Evolutionary conservation across 2,888 invertebrate genomes (phyloP), one percentile per base, ranked within the genome.

Genomic region (Phragmatobia fuliginosa): DNA sequence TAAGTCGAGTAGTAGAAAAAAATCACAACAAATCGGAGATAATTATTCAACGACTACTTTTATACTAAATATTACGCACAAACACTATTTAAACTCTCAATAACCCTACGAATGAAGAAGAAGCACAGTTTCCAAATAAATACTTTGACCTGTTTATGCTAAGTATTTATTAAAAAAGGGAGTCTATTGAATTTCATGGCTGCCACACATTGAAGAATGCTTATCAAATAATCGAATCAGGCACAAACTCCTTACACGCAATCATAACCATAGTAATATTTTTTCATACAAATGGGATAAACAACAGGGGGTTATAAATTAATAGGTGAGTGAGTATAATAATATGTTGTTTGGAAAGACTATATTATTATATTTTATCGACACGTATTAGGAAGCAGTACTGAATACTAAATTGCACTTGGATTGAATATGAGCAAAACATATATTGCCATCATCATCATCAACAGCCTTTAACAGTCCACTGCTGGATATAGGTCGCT

Each of bases 201-300:
- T 45, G 38, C 69, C 66, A 73, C 74, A 71, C 73, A 81, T 76
- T 45, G 70, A 58, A 70, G 66, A 76, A 62, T 52, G 75, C 68
- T 76, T 81, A 81, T 80, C 80, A 79, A 76, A 81, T 80, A 81
- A 80, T 81, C 69, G 81, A 80, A 80, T 81, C 80, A 58, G 71
- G 72, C 67, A 72, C 63, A 71, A 78, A 74, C 61, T 77, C 70
- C 72, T 65, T 72, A 75, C 79, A 81, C 76, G 81, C 79, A 76
- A 80, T 73, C 70, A 32, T 78, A 73, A 75, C 68, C 71, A 71
- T 74, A 59, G 68, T 65, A 78, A 75, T 78, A 69, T 36, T 36
- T 68, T 71, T 67, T 76, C 72, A 70, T 76, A 69, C 58, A 66
- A 41, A 66, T 61, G 49, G 52, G 68, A 65, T 69, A 69, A 69